Evolutionary conservation across 2,888 invertebrate species (phyloP).

Genomic region (Bimastos eiseni): DNA sequence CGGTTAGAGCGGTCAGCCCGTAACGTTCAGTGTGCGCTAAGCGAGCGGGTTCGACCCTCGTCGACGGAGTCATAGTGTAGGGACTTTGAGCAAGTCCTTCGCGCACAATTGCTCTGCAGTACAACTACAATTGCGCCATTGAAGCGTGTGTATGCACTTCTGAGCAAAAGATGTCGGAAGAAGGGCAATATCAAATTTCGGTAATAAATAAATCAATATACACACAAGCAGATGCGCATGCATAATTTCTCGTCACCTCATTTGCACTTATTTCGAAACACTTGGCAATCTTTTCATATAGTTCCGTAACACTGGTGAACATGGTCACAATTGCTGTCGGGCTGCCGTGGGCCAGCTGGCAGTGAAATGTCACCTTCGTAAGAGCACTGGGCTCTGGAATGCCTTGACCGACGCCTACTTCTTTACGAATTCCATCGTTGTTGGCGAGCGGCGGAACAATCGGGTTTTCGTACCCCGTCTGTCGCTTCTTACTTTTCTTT

Average conservation of each 20-base stretch:
- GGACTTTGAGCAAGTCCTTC: too few species aligned
- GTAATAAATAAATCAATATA: neutral
- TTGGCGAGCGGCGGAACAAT: neutral
- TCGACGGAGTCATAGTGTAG: too few species aligned
- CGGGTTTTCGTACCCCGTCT: neutral
- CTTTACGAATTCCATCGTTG: neutral
- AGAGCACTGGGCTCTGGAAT: slow-evolving; percentile 7
- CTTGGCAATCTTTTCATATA: slow-evolving; percentile 92
- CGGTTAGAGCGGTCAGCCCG: too few species aligned
- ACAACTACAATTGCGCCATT: too few species aligned
- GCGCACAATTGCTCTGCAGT: too few species aligned
- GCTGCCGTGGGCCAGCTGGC: slow-evolving; percentile 95
- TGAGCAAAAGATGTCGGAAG: too few species aligned
- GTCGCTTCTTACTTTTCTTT: neutral
- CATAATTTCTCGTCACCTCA: slow-evolving; percentile 20
- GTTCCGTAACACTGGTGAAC: slow-evolving; percentile 89
- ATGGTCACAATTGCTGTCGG: slow-evolving; percentile 91
- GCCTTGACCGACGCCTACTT: neutral
- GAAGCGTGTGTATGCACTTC: too few species aligned
- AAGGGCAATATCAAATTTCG: too few species aligned
- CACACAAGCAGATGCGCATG: neutral
- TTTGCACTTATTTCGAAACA: slow-evolving; percentile 74
- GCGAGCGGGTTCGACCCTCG: too few species aligned
- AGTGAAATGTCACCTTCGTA: slow-evolving; percentile 87
- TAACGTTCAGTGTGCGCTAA: too few species aligned